These are phyloP conservation scores for Botrylloides violaceus DNA, from an alignment of 23 tunicate genomes.

Conservation along the genomic window DNA sequence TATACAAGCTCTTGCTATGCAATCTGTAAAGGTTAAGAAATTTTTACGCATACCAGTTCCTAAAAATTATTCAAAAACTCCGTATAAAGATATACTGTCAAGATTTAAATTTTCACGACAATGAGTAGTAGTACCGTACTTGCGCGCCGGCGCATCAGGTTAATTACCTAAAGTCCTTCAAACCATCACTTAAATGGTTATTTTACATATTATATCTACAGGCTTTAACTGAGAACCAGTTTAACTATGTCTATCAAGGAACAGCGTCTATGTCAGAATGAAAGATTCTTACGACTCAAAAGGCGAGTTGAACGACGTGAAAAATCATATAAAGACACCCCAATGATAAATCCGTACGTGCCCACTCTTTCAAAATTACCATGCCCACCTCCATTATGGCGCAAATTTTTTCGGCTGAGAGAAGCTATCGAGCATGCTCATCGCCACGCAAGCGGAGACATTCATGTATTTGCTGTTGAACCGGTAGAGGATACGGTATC, in stretches of 20 bases:
- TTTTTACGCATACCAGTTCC: slow-evolving; percentile 48
- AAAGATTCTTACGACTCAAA: not conserved
- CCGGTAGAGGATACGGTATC: not conserved
- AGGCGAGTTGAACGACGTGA: slow-evolving; percentile 26
- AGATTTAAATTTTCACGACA: not conserved
- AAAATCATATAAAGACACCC: slow-evolving; percentile 28
- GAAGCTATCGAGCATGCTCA: slow-evolving; percentile 58
- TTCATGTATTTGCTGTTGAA: slow-evolving; percentile 64
- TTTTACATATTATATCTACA: no score
- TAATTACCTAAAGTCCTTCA: no score
- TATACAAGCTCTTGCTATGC: slow-evolving; percentile 49
- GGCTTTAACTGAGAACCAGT: no score
- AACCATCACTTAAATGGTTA: no score
- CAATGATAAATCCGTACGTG: slow-evolving; percentile 28
- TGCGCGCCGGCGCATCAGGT: no score
- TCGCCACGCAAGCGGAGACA: slow-evolving; percentile 9
- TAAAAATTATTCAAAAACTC: slow-evolving; percentile 42
- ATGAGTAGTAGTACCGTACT: no score
- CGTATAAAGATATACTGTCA: slow-evolving; percentile 57
- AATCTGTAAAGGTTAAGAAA: slow-evolving; percentile 38
- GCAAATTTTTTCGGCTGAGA: slow-evolving; percentile 35
- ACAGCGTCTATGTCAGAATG: not conserved
- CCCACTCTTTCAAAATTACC: slow-evolving; percentile 42
- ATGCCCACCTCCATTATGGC: slow-evolving; percentile 56
- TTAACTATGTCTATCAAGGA: not conserved